phyloP scores from a whole-genome alignment of 2,888 invertebrate species.

The Melanostoma scalare region DNA sequence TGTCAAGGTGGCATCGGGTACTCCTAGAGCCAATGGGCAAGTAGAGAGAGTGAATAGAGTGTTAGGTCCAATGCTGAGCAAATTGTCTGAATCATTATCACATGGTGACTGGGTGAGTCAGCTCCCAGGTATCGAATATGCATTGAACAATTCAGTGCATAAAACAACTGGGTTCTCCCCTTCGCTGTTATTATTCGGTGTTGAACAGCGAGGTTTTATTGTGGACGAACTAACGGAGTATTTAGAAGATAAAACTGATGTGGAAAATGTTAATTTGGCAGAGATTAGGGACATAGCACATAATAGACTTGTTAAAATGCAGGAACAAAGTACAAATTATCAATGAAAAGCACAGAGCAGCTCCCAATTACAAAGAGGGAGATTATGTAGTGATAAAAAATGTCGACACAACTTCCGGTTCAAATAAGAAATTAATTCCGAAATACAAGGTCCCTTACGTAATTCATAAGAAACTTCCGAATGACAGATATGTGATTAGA shows the following conservation, averaged over 20 bases:
- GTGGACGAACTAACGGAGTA: constrained; percentile 64
- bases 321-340: constrained; percentile 11
- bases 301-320: not conserved
- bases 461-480: constrained; percentile 36
- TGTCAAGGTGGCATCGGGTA: constrained; percentile 74
- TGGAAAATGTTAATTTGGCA: constrained; percentile 2
- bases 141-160: no score
- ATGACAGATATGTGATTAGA: constrained; percentile 37
- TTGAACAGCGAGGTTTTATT: constrained; percentile 73
- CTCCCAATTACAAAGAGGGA: constrained; percentile 19
- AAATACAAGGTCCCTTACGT: constrained; percentile 34
- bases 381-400: constrained; percentile 26
- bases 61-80: no score
- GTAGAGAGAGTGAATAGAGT: constrained; percentile 36
- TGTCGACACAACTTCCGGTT: constrained; percentile 11
- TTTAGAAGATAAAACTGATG: constrained; percentile 6
- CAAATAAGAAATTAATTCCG: constrained; percentile 27
- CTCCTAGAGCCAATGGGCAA: constrained; percentile 76
- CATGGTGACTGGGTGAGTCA: no score
- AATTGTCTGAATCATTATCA: no score
- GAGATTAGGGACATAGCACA: not conserved
- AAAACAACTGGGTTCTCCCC: no score
- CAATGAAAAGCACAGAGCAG: constrained; percentile 8
- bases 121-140: no score
- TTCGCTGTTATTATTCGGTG: constrained; percentile 73